Percentiles rank a stretch among this genome's conserved stretches.
Evolutionary conservation across 2,113 vertebrate genomes (phyloP).

Genomic region (Ahaetulla prasina): DNA sequence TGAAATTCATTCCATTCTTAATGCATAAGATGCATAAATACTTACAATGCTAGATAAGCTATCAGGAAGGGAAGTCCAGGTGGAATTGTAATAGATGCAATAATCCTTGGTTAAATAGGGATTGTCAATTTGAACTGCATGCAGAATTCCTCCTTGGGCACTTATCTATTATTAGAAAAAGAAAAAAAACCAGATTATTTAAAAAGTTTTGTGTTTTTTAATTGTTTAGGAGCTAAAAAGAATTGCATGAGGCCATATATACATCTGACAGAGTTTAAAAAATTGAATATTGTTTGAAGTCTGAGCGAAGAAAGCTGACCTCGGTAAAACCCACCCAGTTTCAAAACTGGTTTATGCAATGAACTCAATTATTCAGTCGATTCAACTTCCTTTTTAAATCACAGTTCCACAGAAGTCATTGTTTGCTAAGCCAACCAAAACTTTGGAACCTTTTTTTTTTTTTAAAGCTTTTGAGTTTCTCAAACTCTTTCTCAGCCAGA

Average conservation of each 20-base stretch:
- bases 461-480: not conserved
- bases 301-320: not conserved
- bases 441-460: not conserved
- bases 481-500: not conserved
- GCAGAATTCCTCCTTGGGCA: constrained; percentile 81
- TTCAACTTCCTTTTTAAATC: not conserved
- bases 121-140: constrained; percentile 62
- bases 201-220: not conserved
- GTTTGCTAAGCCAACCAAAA: not conserved
- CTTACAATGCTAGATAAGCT: constrained; percentile 80
- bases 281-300: not conserved
- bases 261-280: not conserved
- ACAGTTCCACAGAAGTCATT: not conserved
- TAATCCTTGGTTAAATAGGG: constrained; percentile 70
- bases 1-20: not conserved
- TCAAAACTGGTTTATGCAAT: constrained; percentile 7
- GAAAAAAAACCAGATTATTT: not conserved
- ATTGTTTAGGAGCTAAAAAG: not conserved
- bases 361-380: not conserved
- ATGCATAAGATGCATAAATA: constrained; percentile 35
- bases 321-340: constrained; percentile 14
- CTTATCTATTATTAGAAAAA: constrained; percentile 65
- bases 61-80: constrained; percentile 73
- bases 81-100: constrained; percentile 81
- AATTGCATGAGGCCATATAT: not conserved